Evolutionary conservation across 2,113 vertebrate genomes (phyloP).

Genomic region (Notothenia rossii): DNA sequence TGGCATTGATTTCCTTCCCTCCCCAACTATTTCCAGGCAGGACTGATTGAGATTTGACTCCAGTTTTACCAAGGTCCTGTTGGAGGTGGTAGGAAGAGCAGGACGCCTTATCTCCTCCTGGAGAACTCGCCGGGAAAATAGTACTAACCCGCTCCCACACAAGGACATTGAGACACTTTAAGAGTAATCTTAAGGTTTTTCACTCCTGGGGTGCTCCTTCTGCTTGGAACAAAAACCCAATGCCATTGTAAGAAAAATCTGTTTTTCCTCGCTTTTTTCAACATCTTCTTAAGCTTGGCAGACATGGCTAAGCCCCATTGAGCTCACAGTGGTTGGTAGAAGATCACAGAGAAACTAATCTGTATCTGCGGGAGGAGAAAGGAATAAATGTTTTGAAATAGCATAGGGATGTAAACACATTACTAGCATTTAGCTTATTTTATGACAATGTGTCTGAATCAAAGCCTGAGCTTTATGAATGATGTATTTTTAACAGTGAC

Average conservation of each 20-base stretch:
- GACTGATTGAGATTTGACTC: conserved; percentile 66
- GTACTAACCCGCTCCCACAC: conserved; percentile 41
- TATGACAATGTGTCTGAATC: conserved; percentile 1
- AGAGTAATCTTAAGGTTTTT: conserved; percentile 31
- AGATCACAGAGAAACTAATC: conserved; percentile 12
- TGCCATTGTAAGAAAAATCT: conserved; percentile 17
- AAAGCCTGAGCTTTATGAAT: neutral
- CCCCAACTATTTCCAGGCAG: conserved; percentile 53
- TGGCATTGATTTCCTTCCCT: conserved; percentile 46
- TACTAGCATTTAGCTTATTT: neutral
- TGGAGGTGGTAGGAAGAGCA: conserved; percentile 10
- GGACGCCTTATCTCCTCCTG: conserved; percentile 60
- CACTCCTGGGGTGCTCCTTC: conserved; percentile 31
- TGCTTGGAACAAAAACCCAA: conserved; percentile 9
- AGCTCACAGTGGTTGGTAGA: conserved; percentile 36
- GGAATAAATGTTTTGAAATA: neutral
- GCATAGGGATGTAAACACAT: conserved; percentile 3
- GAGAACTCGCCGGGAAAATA: conserved; percentile 58
- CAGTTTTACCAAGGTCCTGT: conserved; percentile 53
- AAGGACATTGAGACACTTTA: conserved; percentile 37
- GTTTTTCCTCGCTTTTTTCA: conserved; percentile 3
- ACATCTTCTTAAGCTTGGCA: conserved; percentile 15
- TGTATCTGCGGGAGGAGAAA: conserved; percentile 12
- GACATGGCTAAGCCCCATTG: neutral
- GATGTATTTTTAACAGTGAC: neutral